A percentile compares a stretch with the other conserved stretches of the same genome.
phyloP scores from a whole-genome alignment of 2,797 vertebrate species.

The Molothrus ater region DNA sequence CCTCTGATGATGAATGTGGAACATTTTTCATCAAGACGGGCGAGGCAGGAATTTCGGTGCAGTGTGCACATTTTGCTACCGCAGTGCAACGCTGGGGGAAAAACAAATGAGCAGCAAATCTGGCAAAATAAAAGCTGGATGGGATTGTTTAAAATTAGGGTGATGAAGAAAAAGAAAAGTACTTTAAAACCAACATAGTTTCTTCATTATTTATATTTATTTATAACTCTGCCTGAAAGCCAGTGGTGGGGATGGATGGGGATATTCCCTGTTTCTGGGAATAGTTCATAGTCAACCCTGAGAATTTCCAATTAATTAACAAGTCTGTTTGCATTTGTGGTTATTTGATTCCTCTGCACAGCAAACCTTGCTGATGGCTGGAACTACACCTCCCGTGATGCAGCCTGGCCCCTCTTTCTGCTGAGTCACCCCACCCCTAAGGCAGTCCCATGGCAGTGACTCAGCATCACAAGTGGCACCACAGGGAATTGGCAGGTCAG shows the following conservation, averaged over 20 bases:
- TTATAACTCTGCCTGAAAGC: background rate
- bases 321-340: background rate
- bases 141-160: background rate
- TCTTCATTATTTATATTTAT: background rate
- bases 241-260: background rate
- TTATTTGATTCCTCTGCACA: background rate
- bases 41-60: conserved; percentile 40
- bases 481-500: background rate
- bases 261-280: background rate
- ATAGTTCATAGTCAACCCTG: background rate
- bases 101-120: conserved; percentile 55
- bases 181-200: background rate
- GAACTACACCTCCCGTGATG: background rate
- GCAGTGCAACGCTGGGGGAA: conserved; percentile 9
- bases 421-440: background rate
- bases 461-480: background rate
- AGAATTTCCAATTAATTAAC: background rate
- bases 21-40: conserved; percentile 57
- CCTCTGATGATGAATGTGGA: conserved; percentile 53
- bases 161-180: background rate
- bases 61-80: background rate
- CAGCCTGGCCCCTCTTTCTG: background rate
- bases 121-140: background rate
- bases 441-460: background rate
- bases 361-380: background rate